phyloP scores from a whole-genome alignment of 2,888 invertebrate genomes.

The Rhingia rostrata region DNA sequence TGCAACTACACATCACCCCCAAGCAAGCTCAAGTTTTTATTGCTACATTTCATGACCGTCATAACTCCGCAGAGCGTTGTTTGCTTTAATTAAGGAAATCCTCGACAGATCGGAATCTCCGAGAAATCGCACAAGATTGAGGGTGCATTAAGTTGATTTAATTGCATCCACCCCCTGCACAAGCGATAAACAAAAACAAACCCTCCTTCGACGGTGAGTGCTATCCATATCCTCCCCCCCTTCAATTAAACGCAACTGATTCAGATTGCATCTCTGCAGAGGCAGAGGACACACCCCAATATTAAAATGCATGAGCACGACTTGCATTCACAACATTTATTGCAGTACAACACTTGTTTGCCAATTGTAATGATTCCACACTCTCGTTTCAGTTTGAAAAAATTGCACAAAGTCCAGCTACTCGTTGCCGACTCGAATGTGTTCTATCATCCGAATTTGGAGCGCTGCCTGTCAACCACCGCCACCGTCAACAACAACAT shows the following conservation, averaged over 20 bases:
- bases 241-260: constrained; percentile 58
- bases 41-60: constrained; percentile 71
- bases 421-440: constrained; percentile 82
- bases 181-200: constrained; percentile 59
- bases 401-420: constrained; percentile 82
- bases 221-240: constrained; percentile 37
- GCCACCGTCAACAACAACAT: constrained; percentile 77
- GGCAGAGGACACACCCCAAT: too few relatives aligned
- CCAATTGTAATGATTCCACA: constrained; percentile 24
- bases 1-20: constrained; percentile 26
- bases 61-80: constrained; percentile 68
- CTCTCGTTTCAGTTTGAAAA: constrained; percentile 79
- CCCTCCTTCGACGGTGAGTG: constrained; percentile 20
- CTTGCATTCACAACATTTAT: constrained; percentile 6
- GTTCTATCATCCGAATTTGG: constrained; percentile 86
- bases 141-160: constrained; percentile 67
- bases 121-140: constrained; percentile 62
- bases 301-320: background rate
- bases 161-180: constrained; percentile 50
- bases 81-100: constrained; percentile 74
- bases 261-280: too few relatives aligned
- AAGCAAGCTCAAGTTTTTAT: constrained; percentile 60
- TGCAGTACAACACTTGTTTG: constrained; percentile 17
- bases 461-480: constrained; percentile 81
- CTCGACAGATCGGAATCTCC: constrained; percentile 63